Evolutionary conservation across 2,797 vertebrate species (phyloP).

Genomic region (Ctenochaetus hawaiiensis): DNA sequence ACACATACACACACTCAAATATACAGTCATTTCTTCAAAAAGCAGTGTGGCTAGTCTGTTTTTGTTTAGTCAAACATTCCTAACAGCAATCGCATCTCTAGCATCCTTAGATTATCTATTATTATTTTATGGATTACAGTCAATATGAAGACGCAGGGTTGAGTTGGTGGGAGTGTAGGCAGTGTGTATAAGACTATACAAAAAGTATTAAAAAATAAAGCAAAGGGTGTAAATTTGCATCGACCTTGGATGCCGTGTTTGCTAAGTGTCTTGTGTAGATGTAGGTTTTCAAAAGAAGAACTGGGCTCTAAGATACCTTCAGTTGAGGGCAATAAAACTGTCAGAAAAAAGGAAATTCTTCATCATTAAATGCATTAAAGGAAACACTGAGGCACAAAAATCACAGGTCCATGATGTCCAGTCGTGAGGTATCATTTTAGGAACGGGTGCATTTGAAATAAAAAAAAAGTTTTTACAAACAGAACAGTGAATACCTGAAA

Average conservation of each 20-base stretch:
- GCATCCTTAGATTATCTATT: not conserved
- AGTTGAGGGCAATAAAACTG: too few species aligned
- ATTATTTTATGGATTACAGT: not conserved
- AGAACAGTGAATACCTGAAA: too few species aligned
- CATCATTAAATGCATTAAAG: too few species aligned
- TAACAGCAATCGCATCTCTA: not conserved
- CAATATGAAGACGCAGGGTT: not conserved
- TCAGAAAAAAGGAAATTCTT: too few species aligned
- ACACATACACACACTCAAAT: not conserved
- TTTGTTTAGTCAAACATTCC: not conserved
- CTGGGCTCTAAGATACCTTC: too few species aligned
- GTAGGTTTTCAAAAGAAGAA: too few species aligned
- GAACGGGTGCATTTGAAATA: too few species aligned
- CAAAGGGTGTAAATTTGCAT: not conserved
- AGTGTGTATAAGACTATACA: not conserved
- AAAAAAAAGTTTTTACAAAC: too few species aligned
- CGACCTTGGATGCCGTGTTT: not conserved
- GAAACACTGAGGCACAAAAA: too few species aligned
- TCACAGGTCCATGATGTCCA: too few species aligned
- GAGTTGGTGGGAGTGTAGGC: not conserved
- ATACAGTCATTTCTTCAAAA: not conserved
- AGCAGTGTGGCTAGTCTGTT: not conserved
- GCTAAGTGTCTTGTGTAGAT: too few species aligned
- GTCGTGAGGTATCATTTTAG: too few species aligned
- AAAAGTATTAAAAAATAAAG: not conserved